Base-by-base conservation (phyloP, 92 coral and sea anemone species). In the Plumapathes pennacea region DNA sequence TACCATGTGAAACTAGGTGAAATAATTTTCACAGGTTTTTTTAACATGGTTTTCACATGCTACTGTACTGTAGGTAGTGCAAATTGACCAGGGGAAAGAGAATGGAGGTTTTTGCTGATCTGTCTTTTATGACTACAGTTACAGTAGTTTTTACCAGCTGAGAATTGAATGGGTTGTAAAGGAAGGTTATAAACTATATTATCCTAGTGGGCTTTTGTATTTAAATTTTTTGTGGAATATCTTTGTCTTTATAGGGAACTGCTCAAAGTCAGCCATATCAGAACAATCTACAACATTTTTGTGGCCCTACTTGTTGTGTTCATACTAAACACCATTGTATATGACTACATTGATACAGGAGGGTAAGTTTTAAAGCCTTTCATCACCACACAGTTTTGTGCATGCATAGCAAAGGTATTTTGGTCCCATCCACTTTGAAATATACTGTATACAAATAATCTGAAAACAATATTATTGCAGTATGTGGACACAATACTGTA, bases 251-350 rank as follows among this genome's bases (percentile, higher is more conserved):
- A 21, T 54, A 92, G 98, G 42, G 98, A 92, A 32, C 70, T 92
- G 17, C 84, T 92, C 43, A 87, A 92, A 72, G 97, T 92, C 14
- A 75, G 76, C 68, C 98, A 92, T 20, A 84, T 92, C 76, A 83
- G 85, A 59, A 92, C 98, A n/a, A 92, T 92, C 46, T 88, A 92
- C 83, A 92, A 92, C 48, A 92, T 92, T 46, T 92, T 92, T 77
- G 96, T 89, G 10, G 96, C 98, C 1, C 67, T 89, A 27, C 84
- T 92, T 34, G 59, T 89, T 40, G 88, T 92, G 29, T 92, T 92
- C 39, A 80, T 86, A n/a, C 55, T 84, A 26, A 92, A 92, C 61
- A 92, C 98, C 9, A 30, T 89, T 8, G 91, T 90, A 22, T 89
- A 89, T 72, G 98, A 92, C 68, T 92, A 80, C 76, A 89, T 92